Base-by-base conservation (phyloP, 2,888 invertebrate genomes). In the Girardia tigrina region DNA sequence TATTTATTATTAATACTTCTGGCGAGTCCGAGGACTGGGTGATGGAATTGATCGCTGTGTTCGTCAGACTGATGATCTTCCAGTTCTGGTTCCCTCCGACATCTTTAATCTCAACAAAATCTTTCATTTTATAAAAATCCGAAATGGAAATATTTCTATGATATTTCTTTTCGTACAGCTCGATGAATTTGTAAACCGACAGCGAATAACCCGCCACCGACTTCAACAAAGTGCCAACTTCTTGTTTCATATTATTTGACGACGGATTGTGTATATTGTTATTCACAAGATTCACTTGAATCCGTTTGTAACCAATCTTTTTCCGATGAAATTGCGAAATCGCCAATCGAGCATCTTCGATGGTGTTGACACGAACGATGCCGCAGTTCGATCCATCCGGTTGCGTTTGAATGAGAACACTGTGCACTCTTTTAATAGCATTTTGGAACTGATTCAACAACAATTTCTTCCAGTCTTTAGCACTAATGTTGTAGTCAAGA, bases 241-340 rank as follows among this genome's bases (percentile, higher is more conserved):
- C 88, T 0, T 88, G 88, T 78, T 89, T 86, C 85, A 78, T 75
- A 26, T 75, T 75, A 42, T 26, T 75, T 75, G 78, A 42, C 78
- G 26, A 27, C 2, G 72, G 26, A 69, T n/a, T 69, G n/a, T n/a
- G 69, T n/a, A 80, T 80, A 29, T 81, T 80, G 77, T 78, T 16
- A 69, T n/a, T 79, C 74, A 80, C 80, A 28, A 82, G 78, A 2
- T 81, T 79, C 16, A 92, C 90, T 78, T 90, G 87, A 77, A 92
- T 90, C 73, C 91, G 86, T 80, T 90, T 90, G 79, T 89, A 89
- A 6, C 90, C 92, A 76, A 92, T 86, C 81, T 90, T 90, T 77
- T 89, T 89, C 76, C 91, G 88, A 83, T 92, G 92, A 72, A 92
- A 86, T 81, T 90, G 89, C 0, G 91, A 90, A 78, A 92, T 91